Conservation (phyloP, 2,113 vertebrate species). For the Megalops atlanticus region DNA sequence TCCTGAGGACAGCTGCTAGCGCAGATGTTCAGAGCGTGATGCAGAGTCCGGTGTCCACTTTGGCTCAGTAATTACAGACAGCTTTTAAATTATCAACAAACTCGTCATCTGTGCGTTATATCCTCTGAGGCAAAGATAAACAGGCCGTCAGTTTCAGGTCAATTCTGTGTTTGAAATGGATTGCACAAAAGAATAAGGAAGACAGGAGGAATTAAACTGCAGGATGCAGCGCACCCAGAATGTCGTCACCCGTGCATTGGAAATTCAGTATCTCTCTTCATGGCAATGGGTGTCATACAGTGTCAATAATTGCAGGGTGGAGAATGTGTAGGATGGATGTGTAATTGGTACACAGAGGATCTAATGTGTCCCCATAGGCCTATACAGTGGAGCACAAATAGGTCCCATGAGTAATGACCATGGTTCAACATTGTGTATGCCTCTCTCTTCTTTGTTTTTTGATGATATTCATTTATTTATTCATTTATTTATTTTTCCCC, state of each 20-base stretch:
- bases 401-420: neutral
- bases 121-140: neutral
- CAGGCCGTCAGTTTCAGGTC: neutral
- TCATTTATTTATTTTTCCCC: too few relatives aligned
- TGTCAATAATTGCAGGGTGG: neutral
- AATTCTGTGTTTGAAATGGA: neutral
- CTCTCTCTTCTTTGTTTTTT: neutral
- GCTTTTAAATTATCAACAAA: neutral
- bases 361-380: neutral
- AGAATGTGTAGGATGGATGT: neutral
- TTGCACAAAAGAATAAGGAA: neutral
- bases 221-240: neutral
- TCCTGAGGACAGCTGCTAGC: slow-evolving; percentile 15
- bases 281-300: neutral
- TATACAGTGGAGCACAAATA: neutral
- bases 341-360: neutral
- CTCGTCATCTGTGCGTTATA: neutral
- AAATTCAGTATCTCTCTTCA: neutral
- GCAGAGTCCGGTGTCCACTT: neutral
- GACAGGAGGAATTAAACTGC: neutral
- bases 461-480: slow-evolving; percentile 17
- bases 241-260: neutral
- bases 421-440: neutral
- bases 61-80: neutral
- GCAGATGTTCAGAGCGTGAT: slow-evolving; percentile 13